These are phyloP conservation scores for Mimachlamys varia DNA, from an alignment of 2,888 invertebrate species.

Conservation along the genomic window DNA sequence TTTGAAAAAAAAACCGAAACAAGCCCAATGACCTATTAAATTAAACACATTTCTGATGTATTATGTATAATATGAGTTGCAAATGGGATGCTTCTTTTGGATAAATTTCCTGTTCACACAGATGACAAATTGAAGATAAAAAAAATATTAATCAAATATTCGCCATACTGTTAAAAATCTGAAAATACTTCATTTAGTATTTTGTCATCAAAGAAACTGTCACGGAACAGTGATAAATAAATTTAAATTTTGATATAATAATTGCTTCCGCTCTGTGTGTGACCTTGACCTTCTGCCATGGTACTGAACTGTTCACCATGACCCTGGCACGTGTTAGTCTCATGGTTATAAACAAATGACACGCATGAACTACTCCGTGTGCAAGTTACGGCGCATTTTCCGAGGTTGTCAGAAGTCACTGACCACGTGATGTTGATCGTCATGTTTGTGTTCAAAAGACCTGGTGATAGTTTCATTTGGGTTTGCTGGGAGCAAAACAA, in stretches of 20 bases:
- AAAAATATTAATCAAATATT: too few relatives aligned
- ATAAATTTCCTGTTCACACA: too few relatives aligned
- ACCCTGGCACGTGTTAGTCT: background rate
- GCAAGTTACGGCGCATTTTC: background rate
- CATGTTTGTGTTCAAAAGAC: background rate
- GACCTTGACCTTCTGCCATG: background rate
- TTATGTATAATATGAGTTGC: too few relatives aligned
- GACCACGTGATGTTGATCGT: slow-evolving; percentile 14
- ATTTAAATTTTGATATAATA: background rate
- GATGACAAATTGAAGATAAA: too few relatives aligned
- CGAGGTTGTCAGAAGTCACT: background rate
- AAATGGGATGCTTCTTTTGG: too few relatives aligned
- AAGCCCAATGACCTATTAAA: too few relatives aligned
- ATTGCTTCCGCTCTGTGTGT: background rate
- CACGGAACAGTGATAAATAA: too few relatives aligned
- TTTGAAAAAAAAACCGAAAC: too few relatives aligned
- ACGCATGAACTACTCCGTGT: background rate
- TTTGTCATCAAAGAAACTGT: too few relatives aligned
- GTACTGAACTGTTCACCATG: background rate
- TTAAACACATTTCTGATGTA: too few relatives aligned
- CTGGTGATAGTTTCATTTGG: background rate
- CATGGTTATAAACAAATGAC: background rate
- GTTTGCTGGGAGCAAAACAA: background rate
- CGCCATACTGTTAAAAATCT: too few relatives aligned
- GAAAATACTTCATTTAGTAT: too few relatives aligned